These are phyloP conservation scores for Zaprionus kolodkinae DNA, from an alignment of 1,140 invertebrate species.

Conservation along the genomic window DNA sequence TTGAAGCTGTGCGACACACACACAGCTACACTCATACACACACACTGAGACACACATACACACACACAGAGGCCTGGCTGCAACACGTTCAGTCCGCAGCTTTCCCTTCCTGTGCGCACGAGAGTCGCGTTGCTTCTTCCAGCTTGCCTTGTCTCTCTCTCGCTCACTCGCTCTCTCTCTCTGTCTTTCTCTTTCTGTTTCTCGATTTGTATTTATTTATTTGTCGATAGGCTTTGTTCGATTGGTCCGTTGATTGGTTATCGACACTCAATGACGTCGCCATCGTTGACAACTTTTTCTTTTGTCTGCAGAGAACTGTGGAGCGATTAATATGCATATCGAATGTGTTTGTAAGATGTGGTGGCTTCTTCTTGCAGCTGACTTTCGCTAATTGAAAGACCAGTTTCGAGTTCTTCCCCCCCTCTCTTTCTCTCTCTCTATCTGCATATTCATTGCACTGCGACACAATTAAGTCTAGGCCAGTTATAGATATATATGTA, in stretches of 20 bases:
- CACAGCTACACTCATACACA: slow-evolving; percentile 24
- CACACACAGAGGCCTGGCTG: slow-evolving; percentile 18
- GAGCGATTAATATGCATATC: slow-evolving; percentile 74
- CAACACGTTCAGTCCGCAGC: slow-evolving; percentile 57
- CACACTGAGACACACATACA: slow-evolving; percentile 25
- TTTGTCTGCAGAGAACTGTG: slow-evolving; percentile 59
- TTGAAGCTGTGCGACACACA: slow-evolving; percentile 75
- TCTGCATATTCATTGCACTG: slow-evolving; percentile 64
- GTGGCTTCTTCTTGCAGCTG: slow-evolving; percentile 42
- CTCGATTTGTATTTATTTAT: slow-evolving; percentile 30
- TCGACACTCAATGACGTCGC: slow-evolving; percentile 49
- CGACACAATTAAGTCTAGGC: slow-evolving; percentile 72
- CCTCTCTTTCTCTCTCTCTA: slow-evolving; percentile 11
- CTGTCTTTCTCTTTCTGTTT: slow-evolving; percentile 29
- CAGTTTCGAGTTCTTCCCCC: slow-evolving; percentile 51
- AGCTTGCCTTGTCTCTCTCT: slow-evolving; percentile 17
- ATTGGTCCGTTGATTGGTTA: slow-evolving; percentile 40
- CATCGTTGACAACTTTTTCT: slow-evolving; percentile 69
- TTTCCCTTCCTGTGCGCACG: slow-evolving; percentile 76
- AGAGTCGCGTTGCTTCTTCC: slow-evolving; percentile 45
- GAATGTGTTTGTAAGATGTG: slow-evolving; percentile 19
- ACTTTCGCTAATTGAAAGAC: slow-evolving; percentile 80
- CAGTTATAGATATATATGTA: slow-evolving; percentile 24
- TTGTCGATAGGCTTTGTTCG: slow-evolving; percentile 63
- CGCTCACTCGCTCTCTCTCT: slow-evolving; percentile 7